Percentiles rank a stretch among this genome's conserved stretches.
These are phyloP conservation scores for Drosophila seguyi DNA, from an alignment of 1,140 invertebrate species.

Conservation along the genomic window DNA sequence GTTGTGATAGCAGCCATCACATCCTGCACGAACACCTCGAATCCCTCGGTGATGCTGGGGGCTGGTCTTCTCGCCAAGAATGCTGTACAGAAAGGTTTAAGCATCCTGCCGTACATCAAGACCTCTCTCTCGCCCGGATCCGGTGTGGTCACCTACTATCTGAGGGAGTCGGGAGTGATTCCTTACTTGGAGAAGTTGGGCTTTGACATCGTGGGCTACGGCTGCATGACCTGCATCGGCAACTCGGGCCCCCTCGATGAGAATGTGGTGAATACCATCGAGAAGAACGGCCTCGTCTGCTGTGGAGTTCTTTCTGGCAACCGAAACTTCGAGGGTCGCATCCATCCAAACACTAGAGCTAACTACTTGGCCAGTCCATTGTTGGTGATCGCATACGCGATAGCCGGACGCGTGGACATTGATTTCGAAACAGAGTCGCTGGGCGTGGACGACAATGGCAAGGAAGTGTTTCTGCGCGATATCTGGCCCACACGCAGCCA, in stretches of 20 bases:
- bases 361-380: slow-evolving; percentile 98
- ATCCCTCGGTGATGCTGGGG: slow-evolving; percentile 98
- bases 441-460: slow-evolving; percentile 89
- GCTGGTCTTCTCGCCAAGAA: slow-evolving; percentile 97
- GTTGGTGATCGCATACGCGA: slow-evolving; percentile 98
- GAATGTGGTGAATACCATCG: slow-evolving; percentile 95
- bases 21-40: slow-evolving; percentile 98
- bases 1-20: slow-evolving; percentile 99
- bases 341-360: slow-evolving; percentile 97
- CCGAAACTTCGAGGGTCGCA: slow-evolving; percentile 98
- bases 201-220: slow-evolving; percentile 97
- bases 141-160: slow-evolving; percentile 98
- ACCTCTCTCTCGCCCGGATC: slow-evolving; percentile 98
- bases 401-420: slow-evolving; percentile 96
- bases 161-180: slow-evolving; percentile 93
- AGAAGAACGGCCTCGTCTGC: slow-evolving; percentile 97
- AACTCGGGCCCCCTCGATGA: slow-evolving; percentile 98
- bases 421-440: slow-evolving; percentile 96
- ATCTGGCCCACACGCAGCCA: slow-evolving; percentile 98
- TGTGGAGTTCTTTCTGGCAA: slow-evolving; percentile 98
- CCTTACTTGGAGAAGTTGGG: slow-evolving; percentile 94
- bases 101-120: slow-evolving; percentile 97
- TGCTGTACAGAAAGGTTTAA: slow-evolving; percentile 95
- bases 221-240: slow-evolving; percentile 99
- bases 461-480: slow-evolving; percentile 93